phyloP scores from a whole-genome alignment of 2,113 vertebrate species.

The Octodon degus region DNA sequence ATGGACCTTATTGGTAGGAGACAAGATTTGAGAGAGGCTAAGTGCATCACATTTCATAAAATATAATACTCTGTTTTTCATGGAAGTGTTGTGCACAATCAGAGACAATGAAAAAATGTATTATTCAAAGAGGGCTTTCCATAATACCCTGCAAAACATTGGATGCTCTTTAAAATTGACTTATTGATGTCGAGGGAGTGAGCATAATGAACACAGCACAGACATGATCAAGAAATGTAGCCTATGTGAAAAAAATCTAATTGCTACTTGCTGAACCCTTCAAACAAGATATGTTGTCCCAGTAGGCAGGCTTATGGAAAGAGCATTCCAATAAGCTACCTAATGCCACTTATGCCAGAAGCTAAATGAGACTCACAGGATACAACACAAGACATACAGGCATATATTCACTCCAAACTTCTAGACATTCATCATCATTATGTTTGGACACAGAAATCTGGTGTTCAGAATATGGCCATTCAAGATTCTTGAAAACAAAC shows the following conservation, averaged over 20 bases:
- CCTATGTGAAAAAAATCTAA: conserved; percentile 67
- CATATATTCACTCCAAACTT: conserved; percentile 11
- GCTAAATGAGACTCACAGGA: conserved; percentile 49
- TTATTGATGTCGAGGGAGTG: conserved; percentile 67
- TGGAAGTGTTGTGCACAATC: conserved; percentile 56
- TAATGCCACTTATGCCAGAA: conserved; percentile 25
- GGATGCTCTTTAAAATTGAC: conserved; percentile 74
- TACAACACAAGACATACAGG: not conserved
- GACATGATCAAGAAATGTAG: conserved; percentile 73
- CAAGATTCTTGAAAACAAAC: not conserved
- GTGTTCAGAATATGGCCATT: conserved; percentile 40
- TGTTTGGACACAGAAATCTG: conserved; percentile 29
- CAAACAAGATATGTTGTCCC: conserved; percentile 71
- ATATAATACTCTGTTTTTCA: conserved; percentile 46
- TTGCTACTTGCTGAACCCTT: conserved; percentile 72
- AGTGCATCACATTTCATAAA: conserved; percentile 44
- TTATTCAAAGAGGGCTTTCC: conserved; percentile 58
- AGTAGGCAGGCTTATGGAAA: conserved; percentile 66
- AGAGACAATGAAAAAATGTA: conserved; percentile 55
- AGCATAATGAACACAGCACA: conserved; percentile 72
- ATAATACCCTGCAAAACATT: conserved; percentile 60
- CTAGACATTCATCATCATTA: conserved; percentile 29
- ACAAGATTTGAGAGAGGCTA: not conserved
- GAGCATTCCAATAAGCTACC: conserved; percentile 55
- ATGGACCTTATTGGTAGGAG: conserved; percentile 19